Evolutionary conservation across 1,140 invertebrate genomes (phyloP).

Genomic region (Solenopsis invicta): DNA sequence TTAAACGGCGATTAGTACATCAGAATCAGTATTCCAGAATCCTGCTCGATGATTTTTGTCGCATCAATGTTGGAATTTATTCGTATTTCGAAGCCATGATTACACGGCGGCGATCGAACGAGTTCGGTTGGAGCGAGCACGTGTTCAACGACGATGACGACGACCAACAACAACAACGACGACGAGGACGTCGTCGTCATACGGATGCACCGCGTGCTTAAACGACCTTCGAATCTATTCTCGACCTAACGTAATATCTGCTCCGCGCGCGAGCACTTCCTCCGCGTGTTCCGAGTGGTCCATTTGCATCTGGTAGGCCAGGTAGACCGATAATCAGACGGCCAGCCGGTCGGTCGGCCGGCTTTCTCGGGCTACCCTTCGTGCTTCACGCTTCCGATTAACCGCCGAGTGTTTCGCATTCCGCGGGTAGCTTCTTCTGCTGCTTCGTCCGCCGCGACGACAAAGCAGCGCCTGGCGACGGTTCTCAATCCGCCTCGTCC

Average conservation of each 20-base stretch:
- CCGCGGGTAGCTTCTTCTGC: conserved; percentile 53
- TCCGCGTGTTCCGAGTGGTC: conserved; percentile 42
- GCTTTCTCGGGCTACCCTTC: conserved; percentile 63
- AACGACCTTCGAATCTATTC: conserved; percentile 74
- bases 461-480: background rate
- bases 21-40: background rate
- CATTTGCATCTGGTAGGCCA: conserved; percentile 65
- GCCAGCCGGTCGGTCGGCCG: conserved; percentile 10
- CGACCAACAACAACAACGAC: background rate
- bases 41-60: background rate
- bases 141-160: conserved; percentile 28
- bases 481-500: conserved; percentile 18
- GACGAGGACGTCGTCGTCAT: conserved; percentile 20
- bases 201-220: conserved; percentile 36
- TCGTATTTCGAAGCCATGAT: background rate
- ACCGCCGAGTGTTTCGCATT: conserved; percentile 61
- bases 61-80: conserved; percentile 7
- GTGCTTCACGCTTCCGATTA: conserved; percentile 63
- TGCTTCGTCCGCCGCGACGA: conserved; percentile 4
- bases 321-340: conserved; percentile 71
- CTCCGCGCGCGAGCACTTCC: conserved; percentile 40
- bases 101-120: background rate
- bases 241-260: conserved; percentile 70
- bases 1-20: background rate
- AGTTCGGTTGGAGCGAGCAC: conserved; percentile 18